These are phyloP conservation scores for Fistularia tabacaria DNA, from an alignment of 2,797 vertebrate species.

Conservation along the genomic window DNA sequence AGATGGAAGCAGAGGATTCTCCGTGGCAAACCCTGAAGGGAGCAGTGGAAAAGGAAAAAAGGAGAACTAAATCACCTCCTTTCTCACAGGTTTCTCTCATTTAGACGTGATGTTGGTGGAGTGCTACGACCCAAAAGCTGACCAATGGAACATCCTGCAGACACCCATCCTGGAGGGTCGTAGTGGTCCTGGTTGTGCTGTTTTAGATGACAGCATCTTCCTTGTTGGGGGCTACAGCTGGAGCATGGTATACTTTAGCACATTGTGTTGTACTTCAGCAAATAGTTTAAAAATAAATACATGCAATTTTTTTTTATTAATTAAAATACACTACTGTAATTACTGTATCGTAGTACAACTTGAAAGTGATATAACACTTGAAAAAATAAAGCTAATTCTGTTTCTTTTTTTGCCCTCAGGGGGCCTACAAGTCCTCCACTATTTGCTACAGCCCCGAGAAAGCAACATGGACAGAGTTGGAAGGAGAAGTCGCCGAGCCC, in stretches of 20 bases:
- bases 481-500: conserved; percentile 96
- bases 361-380: not conserved
- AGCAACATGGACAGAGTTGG: conserved; percentile 95
- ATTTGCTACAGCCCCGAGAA: conserved; percentile 99
- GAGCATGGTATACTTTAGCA: conserved; percentile 86
- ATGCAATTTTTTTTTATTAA: no score
- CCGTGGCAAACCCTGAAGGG: no score
- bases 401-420: conserved; percentile 78
- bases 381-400: conserved; percentile 9
- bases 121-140: conserved; percentile 96
- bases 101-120: conserved; percentile 98
- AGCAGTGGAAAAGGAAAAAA: no score
- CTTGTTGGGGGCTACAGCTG: conserved; percentile 98
- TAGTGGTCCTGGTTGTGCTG: conserved; percentile 94
- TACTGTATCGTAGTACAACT: not conserved
- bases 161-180: conserved; percentile 97
- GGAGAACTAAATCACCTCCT: not conserved
- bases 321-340: no score
- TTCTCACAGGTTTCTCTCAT: conserved; percentile 88
- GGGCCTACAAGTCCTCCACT: conserved; percentile 98
- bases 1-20: no score
- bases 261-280: not conserved
- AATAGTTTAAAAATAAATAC: no score
- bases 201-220: conserved; percentile 94
- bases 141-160: conserved; percentile 98